Conservation (phyloP, 2,888 invertebrate species). For the Tholera decimalis region DNA sequence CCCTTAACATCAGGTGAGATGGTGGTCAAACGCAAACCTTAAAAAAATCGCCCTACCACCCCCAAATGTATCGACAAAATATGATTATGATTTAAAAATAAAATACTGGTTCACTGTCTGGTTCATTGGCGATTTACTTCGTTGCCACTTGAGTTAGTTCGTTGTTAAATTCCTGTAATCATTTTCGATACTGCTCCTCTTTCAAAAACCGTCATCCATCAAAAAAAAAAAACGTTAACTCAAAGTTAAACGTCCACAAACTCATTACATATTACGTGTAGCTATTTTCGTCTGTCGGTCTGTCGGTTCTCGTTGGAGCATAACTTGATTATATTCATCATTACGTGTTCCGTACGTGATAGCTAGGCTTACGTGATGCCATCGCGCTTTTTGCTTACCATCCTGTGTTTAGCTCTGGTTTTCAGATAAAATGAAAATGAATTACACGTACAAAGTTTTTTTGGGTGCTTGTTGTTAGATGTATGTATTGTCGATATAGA, state of each 20-base stretch:
- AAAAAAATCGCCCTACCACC: no score
- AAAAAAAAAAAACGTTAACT: conserved; percentile 57
- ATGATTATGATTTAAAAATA: no score
- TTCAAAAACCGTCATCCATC: conserved; percentile 12
- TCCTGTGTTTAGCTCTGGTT: conserved; percentile 64
- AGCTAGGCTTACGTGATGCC: conserved; percentile 59
- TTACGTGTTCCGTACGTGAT: conserved; percentile 57
- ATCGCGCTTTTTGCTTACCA: conserved; percentile 60
- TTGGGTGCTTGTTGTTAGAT: conserved; percentile 27
- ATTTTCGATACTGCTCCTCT: conserved; percentile 14
- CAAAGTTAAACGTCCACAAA: conserved; percentile 55
- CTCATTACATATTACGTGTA: conserved; percentile 60
- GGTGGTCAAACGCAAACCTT: no score
- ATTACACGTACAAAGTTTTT: conserved; percentile 2
- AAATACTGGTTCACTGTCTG: neutral
- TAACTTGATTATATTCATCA: conserved; percentile 66
- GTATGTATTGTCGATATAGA: no score
- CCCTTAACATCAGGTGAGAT: no score
- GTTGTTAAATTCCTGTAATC: conserved; percentile 14
- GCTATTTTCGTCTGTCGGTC: conserved; percentile 55
- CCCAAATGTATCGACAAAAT: no score
- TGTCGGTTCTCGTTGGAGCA: conserved; percentile 45
- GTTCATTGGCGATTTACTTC: conserved; percentile 1
- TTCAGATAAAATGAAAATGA: conserved; percentile 38
- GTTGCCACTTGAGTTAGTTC: neutral